Evolutionary conservation across 2,888 invertebrate species (phyloP), one percentile per base, ranked within the genome.

Genomic region (Harpalus rubripes): DNA sequence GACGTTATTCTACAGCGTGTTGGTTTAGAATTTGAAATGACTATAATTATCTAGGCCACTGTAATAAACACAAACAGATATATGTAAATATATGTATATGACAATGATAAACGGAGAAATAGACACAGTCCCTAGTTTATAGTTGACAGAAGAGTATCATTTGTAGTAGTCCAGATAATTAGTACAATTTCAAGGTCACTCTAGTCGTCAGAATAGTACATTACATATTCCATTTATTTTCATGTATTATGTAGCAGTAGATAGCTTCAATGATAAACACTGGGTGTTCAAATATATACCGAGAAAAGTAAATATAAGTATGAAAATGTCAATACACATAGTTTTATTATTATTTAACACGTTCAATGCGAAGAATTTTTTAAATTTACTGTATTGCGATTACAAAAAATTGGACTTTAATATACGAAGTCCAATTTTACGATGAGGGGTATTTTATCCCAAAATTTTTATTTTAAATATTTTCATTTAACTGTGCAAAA

Each of bases 81-180:
- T 52, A 52, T 52, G 44, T 52, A 52, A 52, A 52, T 52, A 52
- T 52, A 52, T 52, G 44, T 52, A 52, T 52, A 52, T 52, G 44
- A 52, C 44, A 52, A 52, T 52, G 44, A 52, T 52, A 52, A 52
- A 52, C 44, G 44, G 44, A 52, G 10, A 52, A 32, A 10, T 52
- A 12, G 44, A 52, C 10, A 52, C 44, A 52, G 44, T 52, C 44
- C 44, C 44, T 52, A 52, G 44, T 52, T 52, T 52, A 52, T 52
- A 52, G 44, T 52, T 52, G 44, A 52, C 10, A 52, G 44, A 52
- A 52, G 44, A 52, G 44, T 52, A 52, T 52, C 44, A 52, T 52
- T 52, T 52, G 44, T 52, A 52, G 44, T 52, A 52, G 44, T 52
- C 44, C 44, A 52, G 44, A 52, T 52, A 52, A 52, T 52, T 52